A percentile compares a stretch with the other conserved stretches of the same genome.
Conservation (phyloP, 2,797 vertebrate species). For the Melanotaenia parkinsoni region DNA sequence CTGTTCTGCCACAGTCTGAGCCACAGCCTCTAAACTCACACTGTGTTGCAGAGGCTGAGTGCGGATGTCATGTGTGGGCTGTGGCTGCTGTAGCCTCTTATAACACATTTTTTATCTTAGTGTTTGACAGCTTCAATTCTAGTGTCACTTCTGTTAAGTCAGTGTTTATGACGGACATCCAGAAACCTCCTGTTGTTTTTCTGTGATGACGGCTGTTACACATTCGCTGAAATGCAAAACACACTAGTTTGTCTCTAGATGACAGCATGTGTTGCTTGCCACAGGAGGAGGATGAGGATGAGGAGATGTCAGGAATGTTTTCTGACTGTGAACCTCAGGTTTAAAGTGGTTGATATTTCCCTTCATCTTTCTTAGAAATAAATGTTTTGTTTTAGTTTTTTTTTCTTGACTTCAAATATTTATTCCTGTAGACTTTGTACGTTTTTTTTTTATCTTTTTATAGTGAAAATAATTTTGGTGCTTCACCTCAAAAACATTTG, state of each 20-base stretch:
- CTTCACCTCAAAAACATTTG: neutral
- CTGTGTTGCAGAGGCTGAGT: constrained; percentile 1
- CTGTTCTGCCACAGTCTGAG: constrained; percentile 1
- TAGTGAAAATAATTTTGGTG: neutral
- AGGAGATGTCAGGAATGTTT: neutral
- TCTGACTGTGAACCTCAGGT: neutral
- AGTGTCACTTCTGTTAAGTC: constrained; percentile 13
- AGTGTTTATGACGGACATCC: constrained; percentile 7
- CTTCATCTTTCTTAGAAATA: neutral
- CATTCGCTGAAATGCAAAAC: neutral
- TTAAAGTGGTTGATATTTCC: neutral
- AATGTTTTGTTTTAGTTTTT: neutral
- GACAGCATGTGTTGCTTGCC: neutral
- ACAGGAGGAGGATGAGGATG: neutral
- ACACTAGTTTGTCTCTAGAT: neutral
- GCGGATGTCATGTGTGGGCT: constrained; percentile 55
- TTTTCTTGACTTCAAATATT: neutral
- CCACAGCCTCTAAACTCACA: neutral
- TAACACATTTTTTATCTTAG: constrained; percentile 41
- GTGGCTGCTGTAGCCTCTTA: constrained; percentile 50
- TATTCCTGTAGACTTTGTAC: neutral
- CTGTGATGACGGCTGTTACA: neutral
- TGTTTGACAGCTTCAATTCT: constrained; percentile 26
- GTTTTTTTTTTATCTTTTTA: neutral
- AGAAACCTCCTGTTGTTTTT: neutral